A percentile compares a stretch with the other conserved stretches of the same genome.
Conservation (phyloP, 2,113 vertebrate species). For the Sterna hirundo region DNA sequence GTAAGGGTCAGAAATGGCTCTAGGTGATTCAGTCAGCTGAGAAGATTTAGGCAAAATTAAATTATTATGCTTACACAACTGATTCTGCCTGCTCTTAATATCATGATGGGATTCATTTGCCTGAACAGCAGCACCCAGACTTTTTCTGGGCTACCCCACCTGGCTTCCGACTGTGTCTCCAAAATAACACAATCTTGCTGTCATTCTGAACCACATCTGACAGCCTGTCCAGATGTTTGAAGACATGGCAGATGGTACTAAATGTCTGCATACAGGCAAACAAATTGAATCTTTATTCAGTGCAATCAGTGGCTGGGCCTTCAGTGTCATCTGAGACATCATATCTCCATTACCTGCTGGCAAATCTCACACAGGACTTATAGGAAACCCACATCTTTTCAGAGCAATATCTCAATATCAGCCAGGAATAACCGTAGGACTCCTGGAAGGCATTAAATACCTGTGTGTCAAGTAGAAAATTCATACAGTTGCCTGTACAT, state of each 20-base stretch:
- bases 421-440: neutral
- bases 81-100: neutral
- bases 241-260: conserved; percentile 31
- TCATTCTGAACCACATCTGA: neutral
- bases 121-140: neutral
- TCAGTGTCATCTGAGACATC: neutral
- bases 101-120: neutral
- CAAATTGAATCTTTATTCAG: conserved; percentile 13
- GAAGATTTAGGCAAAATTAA: neutral
- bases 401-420: neutral
- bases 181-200: neutral
- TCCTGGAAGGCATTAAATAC: neutral
- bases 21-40: neutral
- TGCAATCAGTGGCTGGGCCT: neutral
- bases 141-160: neutral
- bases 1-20: neutral
- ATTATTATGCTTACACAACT: neutral
- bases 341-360: neutral
- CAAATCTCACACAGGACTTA: neutral
- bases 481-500: neutral
- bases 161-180: neutral
- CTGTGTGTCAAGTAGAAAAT: neutral
- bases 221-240: conserved; percentile 16
- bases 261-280: neutral
- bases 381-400: neutral